phyloP scores from a whole-genome alignment of 2,888 invertebrate genomes.

The Biston betularia region DNA sequence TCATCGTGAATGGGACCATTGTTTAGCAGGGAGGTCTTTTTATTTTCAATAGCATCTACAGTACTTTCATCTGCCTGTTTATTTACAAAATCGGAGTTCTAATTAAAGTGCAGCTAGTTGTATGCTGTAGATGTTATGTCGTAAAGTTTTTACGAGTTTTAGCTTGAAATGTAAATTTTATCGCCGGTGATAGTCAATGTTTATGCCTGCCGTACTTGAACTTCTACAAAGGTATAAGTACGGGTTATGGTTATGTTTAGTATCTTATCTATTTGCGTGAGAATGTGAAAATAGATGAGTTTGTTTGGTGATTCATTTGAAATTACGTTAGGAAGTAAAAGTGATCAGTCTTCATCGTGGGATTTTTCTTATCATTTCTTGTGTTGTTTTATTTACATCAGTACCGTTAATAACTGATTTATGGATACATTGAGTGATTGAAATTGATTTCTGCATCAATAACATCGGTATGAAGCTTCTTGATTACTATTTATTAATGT shows the following conservation, averaged over 20 bases:
- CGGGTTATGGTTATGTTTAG: constrained; percentile 31
- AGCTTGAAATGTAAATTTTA: constrained; percentile 74
- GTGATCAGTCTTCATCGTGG: constrained; percentile 25
- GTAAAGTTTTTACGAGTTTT: constrained; percentile 73
- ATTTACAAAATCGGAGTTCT: constrained; percentile 69
- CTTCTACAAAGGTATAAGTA: constrained; percentile 37
- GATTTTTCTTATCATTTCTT: constrained; percentile 31
- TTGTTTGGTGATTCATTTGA: constrained; percentile 28
- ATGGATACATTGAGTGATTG: constrained; percentile 37
- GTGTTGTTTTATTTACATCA: constrained; percentile 30
- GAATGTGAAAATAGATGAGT: constrained; percentile 28
- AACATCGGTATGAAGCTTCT: constrained; percentile 20
- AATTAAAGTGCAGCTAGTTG: constrained; percentile 70
- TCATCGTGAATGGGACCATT: constrained; percentile 72
- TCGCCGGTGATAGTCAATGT: constrained; percentile 50
- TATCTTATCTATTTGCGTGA: constrained; percentile 32
- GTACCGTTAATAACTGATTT: constrained; percentile 31
- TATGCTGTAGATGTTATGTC: constrained; percentile 59
- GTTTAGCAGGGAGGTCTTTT: constrained; percentile 70
- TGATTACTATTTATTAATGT: constrained; percentile 25
- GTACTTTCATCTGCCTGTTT: constrained; percentile 71
- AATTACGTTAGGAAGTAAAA: constrained; percentile 29
- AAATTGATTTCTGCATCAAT: constrained; percentile 30
- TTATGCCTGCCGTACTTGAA: constrained; percentile 46
- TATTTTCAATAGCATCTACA: constrained; percentile 63